Evolutionary conservation across 2,888 invertebrate genomes (phyloP), one percentile per base, ranked within the genome.

Genomic region (Drosophila pegasa): DNA sequence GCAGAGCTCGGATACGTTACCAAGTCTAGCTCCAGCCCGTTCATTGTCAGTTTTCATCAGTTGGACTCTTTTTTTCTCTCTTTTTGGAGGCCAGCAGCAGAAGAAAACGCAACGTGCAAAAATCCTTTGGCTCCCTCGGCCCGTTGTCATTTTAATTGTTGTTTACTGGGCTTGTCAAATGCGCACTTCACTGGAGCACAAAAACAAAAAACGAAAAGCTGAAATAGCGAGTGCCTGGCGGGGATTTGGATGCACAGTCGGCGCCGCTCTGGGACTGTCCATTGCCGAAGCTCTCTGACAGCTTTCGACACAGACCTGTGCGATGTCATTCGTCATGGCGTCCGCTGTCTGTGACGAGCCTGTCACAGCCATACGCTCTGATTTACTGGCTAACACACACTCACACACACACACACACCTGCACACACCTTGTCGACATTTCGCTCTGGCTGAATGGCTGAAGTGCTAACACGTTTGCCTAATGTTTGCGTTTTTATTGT

Each of bases 61-160:
- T 64, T 71, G 41, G 75, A 69, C 41, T 51, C 41, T 51, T 43
- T 45, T 14, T 20, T 10, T 29, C 3, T 3, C 0, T 29, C 12
- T 18, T 29, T 50, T 45, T 29, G 29, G n/a, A 9, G 47, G 9
- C 25, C n/a, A 29, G 8, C 27, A 8, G 8, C 25, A 37, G 29
- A 48, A 20, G 75, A 80, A 80, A 72, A 61, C 60, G 62, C 70
- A 71, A 69, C 67, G 75, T 74, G 65, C 63, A 73, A 64, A 77
- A 70, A 68, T 71, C 66, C 83, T 76, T 82, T 82, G 62, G 64
- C 65, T 64, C 69, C 61, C 74, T 72, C 48, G 74, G 60, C 51
- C 70, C 67, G 80, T 86, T 86, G 86, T 89, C 90, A 85, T 89
- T 89, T 89, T 89, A 90, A 89, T 89, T 89, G 89, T 89, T 89